Base-by-base conservation (phyloP, 2,888 invertebrate genomes). In the Pterobdella sp. region DNA sequence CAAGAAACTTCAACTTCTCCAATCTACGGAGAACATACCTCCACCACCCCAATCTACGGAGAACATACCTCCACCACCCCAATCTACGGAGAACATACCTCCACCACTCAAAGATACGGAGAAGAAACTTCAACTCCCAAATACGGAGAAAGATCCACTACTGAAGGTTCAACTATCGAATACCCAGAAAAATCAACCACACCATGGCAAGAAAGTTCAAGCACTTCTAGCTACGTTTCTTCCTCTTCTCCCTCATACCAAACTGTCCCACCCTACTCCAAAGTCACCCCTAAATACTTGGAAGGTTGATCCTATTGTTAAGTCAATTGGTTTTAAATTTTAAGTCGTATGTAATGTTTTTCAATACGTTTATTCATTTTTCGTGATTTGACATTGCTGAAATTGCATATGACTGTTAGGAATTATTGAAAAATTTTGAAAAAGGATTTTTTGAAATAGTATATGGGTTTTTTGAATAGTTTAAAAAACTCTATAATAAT, bases 61-160 rank as follows among this genome's bases (percentile, higher is more conserved):
- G 42, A 42, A 42, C 7, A 42, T 7, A 42, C 42, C 42, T n/a
- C n/a, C n/a, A 42, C 42, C 42, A 56, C 60, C n/a, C 60, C 60
- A 56, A 26, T 56, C 60, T 56, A 56, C n/a, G 60, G 60, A 56
- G 60, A 56, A 56, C 18, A n/a, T 22, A 56, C 60, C 42, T 18
- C 7, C 42, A 42, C 7, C 18, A 42, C 18, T 18, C 18, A 42
- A 18, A 18, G 7, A 18, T 42, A 42, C 42, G 42, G 42, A 42
- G 42, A 42, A 42, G 18, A 42, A 18, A 42, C 42, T 18, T 14
- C 42, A 7, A 56, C 60, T 22, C 60, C 60, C 18, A 26, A 26
- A 22, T 56, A 56, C n/a, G 60, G 60, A 56, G 60, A 56, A 56
- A 56, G n/a, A 26, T 26, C 60, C 60, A 7, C 60, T 56, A n/a